Evolutionary conservation across 30 jellyfish, hydroid and myxozoan genomes (phyloP), one percentile per base, ranked within the genome.

Genomic region (Hydractinia echinata): DNA sequence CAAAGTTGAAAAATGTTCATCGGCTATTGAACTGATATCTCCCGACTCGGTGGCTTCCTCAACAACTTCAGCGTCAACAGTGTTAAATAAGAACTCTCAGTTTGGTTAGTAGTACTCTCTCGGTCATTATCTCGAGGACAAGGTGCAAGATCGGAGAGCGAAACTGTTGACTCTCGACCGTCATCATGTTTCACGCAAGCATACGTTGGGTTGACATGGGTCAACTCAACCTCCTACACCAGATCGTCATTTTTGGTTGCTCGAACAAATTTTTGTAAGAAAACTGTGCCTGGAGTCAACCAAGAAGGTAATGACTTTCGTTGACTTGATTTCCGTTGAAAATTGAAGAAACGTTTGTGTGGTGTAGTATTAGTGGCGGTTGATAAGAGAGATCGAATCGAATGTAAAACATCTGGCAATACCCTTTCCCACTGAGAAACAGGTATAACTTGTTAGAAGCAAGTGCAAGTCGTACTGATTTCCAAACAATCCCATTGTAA

Each of bases 141-240:
- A n/a, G 68, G 69, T 58, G 69, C 69, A 0, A 58, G 3, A 58
- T 58, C 69, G 3, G 69, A 58, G 3, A 58, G 15, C 2, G 69
- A 58, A 58, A 58, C 69, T 0, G 69, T 16, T 0, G 69, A 58
- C 69, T n/a, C n/a, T n/a, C n/a, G 69, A 58, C 69, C 69, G 1
- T 58, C 69, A 2, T 58, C 2, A 2, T 58, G 69, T 58, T 2
- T 1, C 1, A 58, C 69, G 87, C 77, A 72, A 77, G 15, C n/a
- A n/a, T n/a, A n/a, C n/a, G 89, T 78, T 67, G 94, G 94, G 66
- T 85, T 85, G 8, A 64, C 84, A 61, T 85, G 94, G 19, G 89
- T 76, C 84, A 78, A 61, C 54, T 85, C 94, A 3, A 85, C 88
- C 73, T 85, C 84, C 51, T 85, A 89, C 79, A 85, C 67, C 67